Percentiles rank a stretch among this genome's conserved stretches.
These are phyloP conservation scores for Cherax destructor DNA, from an alignment of 1,140 invertebrate species.

Conservation along the genomic window DNA sequence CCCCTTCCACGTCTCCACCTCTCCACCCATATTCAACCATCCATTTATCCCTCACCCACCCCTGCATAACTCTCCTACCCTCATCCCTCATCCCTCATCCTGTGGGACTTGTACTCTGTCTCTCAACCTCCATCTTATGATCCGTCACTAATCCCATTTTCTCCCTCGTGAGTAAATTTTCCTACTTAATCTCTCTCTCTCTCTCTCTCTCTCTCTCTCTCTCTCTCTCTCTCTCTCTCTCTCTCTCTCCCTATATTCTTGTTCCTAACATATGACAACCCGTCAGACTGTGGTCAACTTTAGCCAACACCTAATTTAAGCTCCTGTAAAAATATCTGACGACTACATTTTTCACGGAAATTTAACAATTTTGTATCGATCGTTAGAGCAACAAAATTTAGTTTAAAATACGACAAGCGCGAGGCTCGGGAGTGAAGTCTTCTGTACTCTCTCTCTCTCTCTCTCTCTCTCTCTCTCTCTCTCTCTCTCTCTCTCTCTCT, in stretches of 20 bases:
- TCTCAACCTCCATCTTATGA: too few species aligned
- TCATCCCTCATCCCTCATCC: too few species aligned
- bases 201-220: background rate
- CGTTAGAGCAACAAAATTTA: background rate
- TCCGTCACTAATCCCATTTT: too few species aligned
- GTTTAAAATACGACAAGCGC: background rate
- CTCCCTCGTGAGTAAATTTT: too few species aligned
- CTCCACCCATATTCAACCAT: background rate
- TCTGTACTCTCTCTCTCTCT: too few species aligned
- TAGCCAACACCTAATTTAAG: slow-evolving; percentile 2
- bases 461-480: too few species aligned
- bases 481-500: too few species aligned
- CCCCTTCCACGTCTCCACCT: background rate
- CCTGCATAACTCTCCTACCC: too few species aligned
- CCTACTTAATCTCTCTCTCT: background rate
- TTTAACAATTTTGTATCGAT: slow-evolving; percentile 9
- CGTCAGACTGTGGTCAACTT: slow-evolving; percentile 1
- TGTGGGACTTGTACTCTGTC: too few species aligned
- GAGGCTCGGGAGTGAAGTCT: background rate
- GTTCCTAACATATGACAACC: background rate
- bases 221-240: background rate
- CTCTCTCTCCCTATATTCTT: background rate
- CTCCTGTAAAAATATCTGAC: background rate
- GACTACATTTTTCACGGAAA: background rate
- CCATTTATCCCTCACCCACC: background rate